Evolutionary conservation across 2,113 vertebrate species (phyloP).

Genomic region (Stercorarius parasiticus): DNA sequence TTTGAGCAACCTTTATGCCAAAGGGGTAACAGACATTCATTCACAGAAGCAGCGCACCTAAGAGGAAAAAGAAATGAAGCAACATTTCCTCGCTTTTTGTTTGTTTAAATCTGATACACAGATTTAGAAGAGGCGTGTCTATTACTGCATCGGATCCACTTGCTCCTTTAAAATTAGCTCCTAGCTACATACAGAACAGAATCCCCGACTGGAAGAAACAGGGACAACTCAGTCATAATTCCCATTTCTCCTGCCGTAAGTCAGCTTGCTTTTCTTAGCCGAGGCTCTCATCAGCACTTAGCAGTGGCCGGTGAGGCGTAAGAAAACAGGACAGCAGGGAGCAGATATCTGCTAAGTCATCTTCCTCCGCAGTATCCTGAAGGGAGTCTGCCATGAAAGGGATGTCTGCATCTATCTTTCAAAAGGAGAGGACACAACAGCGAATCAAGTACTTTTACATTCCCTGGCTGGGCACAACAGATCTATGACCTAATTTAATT

Average conservation of each 20-base stretch:
- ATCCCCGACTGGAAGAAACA: neutral
- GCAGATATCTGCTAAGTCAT: constrained; percentile 17
- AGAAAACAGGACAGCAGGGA: neutral
- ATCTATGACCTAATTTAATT: neutral
- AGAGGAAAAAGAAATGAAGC: rapidly evolving
- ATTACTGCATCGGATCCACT: neutral
- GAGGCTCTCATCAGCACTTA: neutral
- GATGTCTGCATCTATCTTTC: neutral
- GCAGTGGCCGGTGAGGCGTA: neutral
- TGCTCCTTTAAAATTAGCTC: constrained; percentile 45
- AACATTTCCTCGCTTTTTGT: rapidly evolving
- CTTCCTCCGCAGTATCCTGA: neutral
- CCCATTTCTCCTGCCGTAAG: neutral
- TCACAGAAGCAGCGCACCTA: neutral
- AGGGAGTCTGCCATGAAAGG: neutral
- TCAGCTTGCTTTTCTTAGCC: constrained; percentile 46
- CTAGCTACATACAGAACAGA: neutral
- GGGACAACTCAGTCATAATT: neutral
- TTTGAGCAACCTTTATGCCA: rapidly evolving
- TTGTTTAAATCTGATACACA: neutral
- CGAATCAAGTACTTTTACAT: rapidly evolving
- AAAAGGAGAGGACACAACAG: neutral
- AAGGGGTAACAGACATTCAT: rapidly evolving
- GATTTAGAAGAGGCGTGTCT: rapidly evolving
- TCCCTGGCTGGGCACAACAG: neutral